Conservation (phyloP, 1,140 invertebrate species). For the Stegodyphus dumicola region DNA sequence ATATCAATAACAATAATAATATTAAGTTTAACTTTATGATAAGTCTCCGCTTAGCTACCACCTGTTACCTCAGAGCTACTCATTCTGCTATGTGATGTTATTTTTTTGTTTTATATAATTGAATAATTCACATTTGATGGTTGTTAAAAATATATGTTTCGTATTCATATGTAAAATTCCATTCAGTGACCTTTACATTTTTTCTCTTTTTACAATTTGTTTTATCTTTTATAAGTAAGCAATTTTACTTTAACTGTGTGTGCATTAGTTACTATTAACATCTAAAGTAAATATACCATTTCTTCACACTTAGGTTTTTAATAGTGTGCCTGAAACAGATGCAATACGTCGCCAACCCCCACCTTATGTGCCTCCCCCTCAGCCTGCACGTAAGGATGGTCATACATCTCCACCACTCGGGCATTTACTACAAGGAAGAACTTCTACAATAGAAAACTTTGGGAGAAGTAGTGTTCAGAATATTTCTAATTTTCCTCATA, state of each 20-base stretch:
- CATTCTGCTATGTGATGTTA: too few species aligned
- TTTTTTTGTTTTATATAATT: too few species aligned
- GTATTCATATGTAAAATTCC: too few species aligned
- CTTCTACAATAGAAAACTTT: slow-evolving; percentile 18
- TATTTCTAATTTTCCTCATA: not conserved
- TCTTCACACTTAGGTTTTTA: slow-evolving; percentile 31
- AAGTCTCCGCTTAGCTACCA: too few species aligned
- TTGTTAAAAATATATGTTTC: too few species aligned
- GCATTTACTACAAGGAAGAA: slow-evolving; percentile 9
- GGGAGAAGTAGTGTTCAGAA: slow-evolving; percentile 6
- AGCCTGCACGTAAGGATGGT: slow-evolving; percentile 31
- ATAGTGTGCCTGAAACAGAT: slow-evolving; percentile 27
- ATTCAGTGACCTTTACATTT: too few species aligned
- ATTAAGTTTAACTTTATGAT: too few species aligned
- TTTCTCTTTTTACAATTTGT: too few species aligned
- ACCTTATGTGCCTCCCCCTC: slow-evolving; percentile 52
- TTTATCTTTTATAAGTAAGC: not conserved
- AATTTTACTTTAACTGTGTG: not conserved
- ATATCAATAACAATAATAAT: too few species aligned
- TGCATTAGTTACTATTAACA: not conserved
- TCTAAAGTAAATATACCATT: not conserved
- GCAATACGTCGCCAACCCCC: slow-evolving; percentile 27
- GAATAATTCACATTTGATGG: too few species aligned
- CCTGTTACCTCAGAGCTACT: too few species aligned
- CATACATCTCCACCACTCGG: slow-evolving; percentile 20